Base-by-base conservation (phyloP, 1,140 invertebrate genomes). In the Capitella teleta region DNA sequence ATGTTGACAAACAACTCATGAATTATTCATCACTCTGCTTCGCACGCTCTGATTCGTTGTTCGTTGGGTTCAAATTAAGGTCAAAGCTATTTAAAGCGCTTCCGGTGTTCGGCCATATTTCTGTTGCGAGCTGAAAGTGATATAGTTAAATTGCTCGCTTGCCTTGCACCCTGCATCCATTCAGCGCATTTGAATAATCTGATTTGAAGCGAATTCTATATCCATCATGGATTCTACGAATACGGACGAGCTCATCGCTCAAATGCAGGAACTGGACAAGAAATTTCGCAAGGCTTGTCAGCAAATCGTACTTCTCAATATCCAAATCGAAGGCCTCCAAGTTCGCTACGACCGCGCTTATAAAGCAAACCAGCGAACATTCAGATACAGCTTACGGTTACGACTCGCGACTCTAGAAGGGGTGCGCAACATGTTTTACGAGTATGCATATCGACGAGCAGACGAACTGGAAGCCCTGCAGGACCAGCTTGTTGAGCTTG, bases 191-290 rank as follows among this genome's bases (percentile, higher is more conserved):
- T n/a, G n/a, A n/a, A n/a, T n/a, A n/a, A n/a, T n/a, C n/a, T n/a
- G n/a, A n/a, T n/a, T n/a, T n/a, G n/a, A n/a, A n/a, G n/a, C n/a
- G n/a, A n/a, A n/a, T n/a, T n/a, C n/a, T n/a, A n/a, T n/a, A n/a
- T n/a, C n/a, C n/a, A n/a, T n/a, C n/a, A n/a, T n/a, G n/a, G n/a
- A n/a, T n/a, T n/a, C n/a, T n/a, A n/a, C n/a, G n/a, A n/a, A n/a
- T n/a, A 40, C 38, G 10, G 38, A 40, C 8, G 38, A 40, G 19
- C 38, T 40, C 14, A 40, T 81, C 10, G 82, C 84, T 59, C 43
- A 45, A 21, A 28, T 45, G 18, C 6, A 25, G 26, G 16, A 26
- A 16, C 43, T 47, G 8, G 45, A 47, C 19, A 28, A 19, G 18
- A 47, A 47, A 34, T 47, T 47, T 24, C 45, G 45, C n/a, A 16